Conservation (phyloP, 2,113 vertebrate genomes). For the Podarcis cretensis region DNA sequence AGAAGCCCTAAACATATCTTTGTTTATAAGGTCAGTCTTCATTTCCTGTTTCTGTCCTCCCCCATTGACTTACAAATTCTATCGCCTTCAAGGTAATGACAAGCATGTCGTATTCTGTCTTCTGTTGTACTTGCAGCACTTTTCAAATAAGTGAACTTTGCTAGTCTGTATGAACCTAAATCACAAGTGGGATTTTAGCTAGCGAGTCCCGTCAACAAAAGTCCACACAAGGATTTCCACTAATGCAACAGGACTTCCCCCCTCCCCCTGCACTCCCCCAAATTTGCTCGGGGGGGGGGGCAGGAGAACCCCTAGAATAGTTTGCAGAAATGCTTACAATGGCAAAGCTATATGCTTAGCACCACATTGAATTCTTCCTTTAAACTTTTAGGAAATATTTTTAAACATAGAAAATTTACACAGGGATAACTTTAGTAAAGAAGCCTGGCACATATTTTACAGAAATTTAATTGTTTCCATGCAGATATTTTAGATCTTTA, state of each 20-base stretch:
- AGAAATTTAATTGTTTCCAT: constrained; percentile 28
- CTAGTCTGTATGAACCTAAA: constrained; percentile 58
- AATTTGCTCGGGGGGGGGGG: too few relatives aligned
- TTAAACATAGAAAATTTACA: constrained; percentile 4
- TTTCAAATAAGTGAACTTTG: constrained; percentile 58
- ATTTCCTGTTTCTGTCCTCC: constrained; percentile 74
- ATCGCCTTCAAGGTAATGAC: constrained; percentile 55
- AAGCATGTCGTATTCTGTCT: constrained; percentile 66
- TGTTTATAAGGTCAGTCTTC: constrained; percentile 80
- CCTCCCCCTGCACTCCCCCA: too few relatives aligned
- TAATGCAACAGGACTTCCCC: too few relatives aligned
- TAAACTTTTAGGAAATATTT: constrained; percentile 33
- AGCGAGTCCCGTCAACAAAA: too few relatives aligned
- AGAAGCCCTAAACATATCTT: constrained; percentile 80
- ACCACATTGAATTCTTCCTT: background rate
- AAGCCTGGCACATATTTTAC: background rate
- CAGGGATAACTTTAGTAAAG: background rate
- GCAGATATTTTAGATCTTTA: constrained; percentile 33
- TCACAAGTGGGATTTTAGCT: constrained; percentile 32
- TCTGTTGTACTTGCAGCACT: constrained; percentile 62
- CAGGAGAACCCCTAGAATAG: too few relatives aligned
- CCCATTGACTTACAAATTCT: constrained; percentile 67
- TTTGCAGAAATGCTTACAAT: too few relatives aligned
- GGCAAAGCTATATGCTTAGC: too few relatives aligned
- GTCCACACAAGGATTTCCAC: too few relatives aligned